Evolutionary conservation across 2,113 vertebrate species (phyloP), one percentile per base, ranked within the genome.

Genomic region (Strix aluco): DNA sequence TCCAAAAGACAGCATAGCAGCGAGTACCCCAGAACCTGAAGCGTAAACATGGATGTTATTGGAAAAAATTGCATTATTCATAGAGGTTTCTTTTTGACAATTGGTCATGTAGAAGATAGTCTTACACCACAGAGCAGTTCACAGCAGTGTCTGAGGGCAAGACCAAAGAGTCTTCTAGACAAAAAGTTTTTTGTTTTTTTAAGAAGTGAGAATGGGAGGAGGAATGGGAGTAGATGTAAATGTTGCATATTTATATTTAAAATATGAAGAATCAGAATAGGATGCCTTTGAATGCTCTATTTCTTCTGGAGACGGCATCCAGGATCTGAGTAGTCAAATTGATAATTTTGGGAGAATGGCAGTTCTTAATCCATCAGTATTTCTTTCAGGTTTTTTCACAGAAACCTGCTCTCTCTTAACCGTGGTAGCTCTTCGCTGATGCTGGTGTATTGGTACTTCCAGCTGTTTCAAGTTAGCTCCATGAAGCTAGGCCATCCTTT

Each of bases 391-490:
- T 59, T 55, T 44, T 6, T 34, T 47, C 15, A 21, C 10, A 55
- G 62, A 75, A 75, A 32, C 9, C 15, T n/a, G 12, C 19, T 26
- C 23, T 13, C 9, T 21, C 15, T 25, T 44, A 51, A 13, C 14
- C n/a, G 0, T 5, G 26, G 57, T 20, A 52, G 27, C 17, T 26
- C 19, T 67, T 44, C 85, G 22, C 66, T 38, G 52, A 29, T 6
- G 2, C 20, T 7, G 29, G 23, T 1, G 0, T 32, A 3, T 23
- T 1, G 0, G 25, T 36, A 7, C 40, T 40, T 42, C 25, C 62
- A 74, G 47, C 12, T 27, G 22, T 23, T 66, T 40, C 11, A 12
- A 29, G 23, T 27, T 23, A 14, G 12, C 47, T 40, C 34, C 8
- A 0, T 17, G 70, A 32, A 44, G 22, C 38, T 22, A 9, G 52